phyloP scores from a whole-genome alignment of 1,140 invertebrate genomes.

The Euwallacea fornicatus region DNA sequence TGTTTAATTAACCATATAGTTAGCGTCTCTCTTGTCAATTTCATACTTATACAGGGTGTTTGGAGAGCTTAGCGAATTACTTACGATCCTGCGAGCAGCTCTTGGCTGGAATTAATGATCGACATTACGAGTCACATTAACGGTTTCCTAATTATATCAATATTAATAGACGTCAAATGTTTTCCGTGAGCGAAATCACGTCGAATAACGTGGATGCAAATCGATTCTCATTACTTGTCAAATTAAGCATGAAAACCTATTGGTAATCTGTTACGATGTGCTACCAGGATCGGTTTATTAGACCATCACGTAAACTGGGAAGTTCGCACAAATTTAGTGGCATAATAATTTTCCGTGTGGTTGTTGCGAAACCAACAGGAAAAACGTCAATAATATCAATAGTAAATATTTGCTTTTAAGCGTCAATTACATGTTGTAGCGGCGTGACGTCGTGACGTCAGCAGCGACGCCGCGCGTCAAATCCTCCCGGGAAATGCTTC shows the following conservation, averaged over 20 bases:
- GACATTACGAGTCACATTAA: not conserved
- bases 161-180: not conserved
- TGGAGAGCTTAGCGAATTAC: not conserved
- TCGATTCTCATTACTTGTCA: too few relatives aligned
- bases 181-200: too few relatives aligned
- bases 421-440: conserved; percentile 11
- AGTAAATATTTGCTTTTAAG: not conserved
- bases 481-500: not conserved
- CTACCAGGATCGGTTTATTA: too few relatives aligned
- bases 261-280: too few relatives aligned
- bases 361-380: not conserved
- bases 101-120: not conserved
- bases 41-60: too few relatives aligned
- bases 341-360: too few relatives aligned
- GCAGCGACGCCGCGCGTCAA: conserved; percentile 10
- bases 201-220: too few relatives aligned
- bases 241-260: too few relatives aligned
- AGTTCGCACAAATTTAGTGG: too few relatives aligned
- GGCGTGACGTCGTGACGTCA: conserved; percentile 15
- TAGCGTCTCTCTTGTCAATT: too few relatives aligned
- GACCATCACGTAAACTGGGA: too few relatives aligned
- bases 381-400: not conserved
- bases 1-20: too few relatives aligned
- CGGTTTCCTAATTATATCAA: conserved; percentile 4
- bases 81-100: not conserved